phyloP scores from a whole-genome alignment of 2,888 invertebrate species.

The Tipula vernalis region DNA sequence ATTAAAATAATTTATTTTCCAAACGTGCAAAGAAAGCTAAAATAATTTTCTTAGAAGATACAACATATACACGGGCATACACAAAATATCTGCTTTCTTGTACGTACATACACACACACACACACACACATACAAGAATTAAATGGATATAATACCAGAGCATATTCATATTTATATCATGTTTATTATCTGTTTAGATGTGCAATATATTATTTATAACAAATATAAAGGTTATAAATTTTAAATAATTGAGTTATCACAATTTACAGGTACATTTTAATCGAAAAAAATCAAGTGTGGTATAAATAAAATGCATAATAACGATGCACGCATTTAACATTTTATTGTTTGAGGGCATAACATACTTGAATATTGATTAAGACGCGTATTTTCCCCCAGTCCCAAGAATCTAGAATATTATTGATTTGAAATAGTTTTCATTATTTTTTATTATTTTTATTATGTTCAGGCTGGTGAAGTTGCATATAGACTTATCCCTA shows the following conservation, averaged over 20 bases:
- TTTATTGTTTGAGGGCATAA: neutral
- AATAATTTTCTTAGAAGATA: neutral
- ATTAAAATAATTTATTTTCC: neutral
- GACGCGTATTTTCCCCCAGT: neutral
- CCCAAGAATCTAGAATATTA: neutral
- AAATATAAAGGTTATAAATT: neutral
- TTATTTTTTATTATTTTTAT: neutral
- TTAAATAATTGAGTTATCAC: neutral
- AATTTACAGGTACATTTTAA: neutral
- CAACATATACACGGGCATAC: neutral
- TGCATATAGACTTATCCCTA: neutral
- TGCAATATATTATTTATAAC: conserved; percentile 4
- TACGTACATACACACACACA: neutral
- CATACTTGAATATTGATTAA: neutral
- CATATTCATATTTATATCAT: conserved; percentile 4
- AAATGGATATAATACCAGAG: neutral
- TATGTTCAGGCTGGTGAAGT: neutral
- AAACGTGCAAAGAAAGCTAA: conserved; percentile 4
- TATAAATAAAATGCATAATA: neutral
- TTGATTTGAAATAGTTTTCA: neutral
- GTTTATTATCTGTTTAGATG: conserved; percentile 4
- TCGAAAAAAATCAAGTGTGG: neutral
- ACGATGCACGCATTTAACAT: neutral
- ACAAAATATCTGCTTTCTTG: neutral
- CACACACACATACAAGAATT: neutral